Evolutionary conservation across 2,113 vertebrate genomes (phyloP).

Genomic region (Ancistrus triradiatus): DNA sequence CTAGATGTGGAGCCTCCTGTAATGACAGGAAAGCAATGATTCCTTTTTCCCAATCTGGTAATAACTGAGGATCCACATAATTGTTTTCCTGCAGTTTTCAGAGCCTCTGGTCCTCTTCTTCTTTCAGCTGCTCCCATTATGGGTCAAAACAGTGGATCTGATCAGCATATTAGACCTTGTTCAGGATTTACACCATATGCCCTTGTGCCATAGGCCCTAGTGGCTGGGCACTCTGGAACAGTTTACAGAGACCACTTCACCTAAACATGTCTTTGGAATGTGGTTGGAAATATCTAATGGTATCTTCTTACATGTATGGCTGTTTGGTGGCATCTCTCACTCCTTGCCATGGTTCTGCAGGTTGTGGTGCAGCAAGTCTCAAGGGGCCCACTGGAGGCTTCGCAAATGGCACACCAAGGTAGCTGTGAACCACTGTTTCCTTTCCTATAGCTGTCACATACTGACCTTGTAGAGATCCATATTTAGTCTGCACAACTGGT

Average conservation of each 20-base stretch:
- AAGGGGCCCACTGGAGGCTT: conserved; percentile 75
- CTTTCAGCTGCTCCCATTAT: background rate
- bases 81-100: too few species aligned
- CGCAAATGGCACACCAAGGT: conserved; percentile 81
- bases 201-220: too few species aligned
- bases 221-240: too few species aligned
- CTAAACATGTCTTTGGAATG: background rate
- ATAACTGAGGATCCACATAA: too few species aligned
- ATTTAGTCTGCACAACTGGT: conserved; percentile 62
- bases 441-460: conserved; percentile 59
- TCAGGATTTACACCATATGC: too few species aligned
- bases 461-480: conserved; percentile 68
- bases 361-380: conserved; percentile 71
- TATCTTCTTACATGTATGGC: conserved; percentile 68
- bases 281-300: background rate
- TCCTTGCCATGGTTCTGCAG: conserved; percentile 71
- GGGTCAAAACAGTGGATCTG: background rate
- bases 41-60: too few species aligned
- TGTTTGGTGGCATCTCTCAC: conserved; percentile 69
- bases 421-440: conserved; percentile 61
- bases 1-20: too few species aligned
- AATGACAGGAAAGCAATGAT: too few species aligned
- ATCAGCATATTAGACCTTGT: too few species aligned
- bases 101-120: too few species aligned
- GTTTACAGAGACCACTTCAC: background rate